These are phyloP conservation scores for Dendrolimus punctatus DNA, from an alignment of 1,140 invertebrate species.

Conservation along the genomic window DNA sequence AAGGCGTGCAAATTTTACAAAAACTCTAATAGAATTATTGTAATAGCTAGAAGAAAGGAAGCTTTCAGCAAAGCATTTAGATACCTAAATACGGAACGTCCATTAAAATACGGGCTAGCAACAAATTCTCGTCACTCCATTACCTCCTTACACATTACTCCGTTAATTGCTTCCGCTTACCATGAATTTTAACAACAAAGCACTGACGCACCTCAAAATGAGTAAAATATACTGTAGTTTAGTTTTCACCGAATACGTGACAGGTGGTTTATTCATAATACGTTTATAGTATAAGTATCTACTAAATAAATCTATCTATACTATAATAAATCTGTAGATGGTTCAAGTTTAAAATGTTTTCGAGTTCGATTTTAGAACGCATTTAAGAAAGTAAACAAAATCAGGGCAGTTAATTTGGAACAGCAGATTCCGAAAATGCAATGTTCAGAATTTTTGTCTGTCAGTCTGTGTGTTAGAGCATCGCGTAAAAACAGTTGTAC, in stretches of 20 bases:
- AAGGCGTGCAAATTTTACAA: background rate
- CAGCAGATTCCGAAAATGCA: no score
- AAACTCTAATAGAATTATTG: slow-evolving; percentile 12
- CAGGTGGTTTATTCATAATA: no score
- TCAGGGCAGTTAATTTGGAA: no score
- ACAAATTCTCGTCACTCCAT: slow-evolving; percentile 63
- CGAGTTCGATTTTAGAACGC: no score
- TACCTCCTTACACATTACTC: slow-evolving; percentile 59
- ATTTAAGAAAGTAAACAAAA: no score
- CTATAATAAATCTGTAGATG: no score
- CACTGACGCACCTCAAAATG: slow-evolving; percentile 43
- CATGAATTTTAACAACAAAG: slow-evolving; percentile 61
- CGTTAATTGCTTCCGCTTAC: slow-evolving; percentile 61
- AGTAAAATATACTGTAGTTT: slow-evolving; percentile 54
- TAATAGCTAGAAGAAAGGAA: slow-evolving; percentile 13
- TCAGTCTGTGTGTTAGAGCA: no score
- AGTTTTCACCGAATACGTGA: slow-evolving; percentile 31
- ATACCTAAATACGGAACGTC: slow-evolving; percentile 46
- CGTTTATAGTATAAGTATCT: no score
- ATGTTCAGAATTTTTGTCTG: no score
- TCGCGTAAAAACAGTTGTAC: no score
- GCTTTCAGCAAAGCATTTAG: slow-evolving; percentile 33
- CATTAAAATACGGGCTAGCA: slow-evolving; percentile 43
- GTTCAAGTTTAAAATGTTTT: no score
- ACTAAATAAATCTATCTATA: no score